Base-by-base conservation (phyloP, 2,797 vertebrate genomes). In the Argentina silus region DNA sequence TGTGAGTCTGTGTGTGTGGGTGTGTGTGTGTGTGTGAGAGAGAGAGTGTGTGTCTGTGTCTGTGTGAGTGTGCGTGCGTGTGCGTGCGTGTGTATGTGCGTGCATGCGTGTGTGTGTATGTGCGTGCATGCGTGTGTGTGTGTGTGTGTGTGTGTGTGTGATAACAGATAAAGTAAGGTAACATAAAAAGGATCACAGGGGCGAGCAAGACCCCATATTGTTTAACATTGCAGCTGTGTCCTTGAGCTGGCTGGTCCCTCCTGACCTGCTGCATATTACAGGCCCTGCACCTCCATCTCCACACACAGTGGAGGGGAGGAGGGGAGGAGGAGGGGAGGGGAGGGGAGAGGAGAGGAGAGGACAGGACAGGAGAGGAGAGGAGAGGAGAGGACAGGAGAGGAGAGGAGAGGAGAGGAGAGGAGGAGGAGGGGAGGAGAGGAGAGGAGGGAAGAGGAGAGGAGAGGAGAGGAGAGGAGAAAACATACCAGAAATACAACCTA, bases 401-500 rank as follows among this genome's bases (percentile, higher is more conserved):
- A 17, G 57, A 53, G 48, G 56, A 15, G 70, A 50, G 70, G 56
- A 51, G 65, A 27, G 66, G 60, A 60, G 51, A 44, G 44, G 19
- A 17, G 7, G 43, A 21, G 19, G 51, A 23, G 23, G 47, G 21
- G 65, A 51, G 50, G 27, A 43, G 48, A n/a, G 44, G 44, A 4
- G 15, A 45, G 4, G 27, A 36, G 27, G 27, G 4, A 4, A 36
- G 27, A 4, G 4, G 27, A 36, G 27, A 36, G 27, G 27, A 36
- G 27, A 36, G 27, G 27, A 36, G 27, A 36, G 27, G 27, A 4
- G 27, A 36, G 27, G 27, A 36, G 27, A 36, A n/a, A n/a, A n/a
- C n/a, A n/a, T n/a, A n/a, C n/a, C n/a, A n/a, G n/a, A n/a, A n/a
- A n/a, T n/a, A n/a, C n/a, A n/a, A n/a, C n/a, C n/a, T n/a, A n/a